Percentiles rank a stretch among this genome's conserved stretches.
phyloP scores from a whole-genome alignment of 2,888 invertebrate genomes.

The Protodeltote pygarga region DNA sequence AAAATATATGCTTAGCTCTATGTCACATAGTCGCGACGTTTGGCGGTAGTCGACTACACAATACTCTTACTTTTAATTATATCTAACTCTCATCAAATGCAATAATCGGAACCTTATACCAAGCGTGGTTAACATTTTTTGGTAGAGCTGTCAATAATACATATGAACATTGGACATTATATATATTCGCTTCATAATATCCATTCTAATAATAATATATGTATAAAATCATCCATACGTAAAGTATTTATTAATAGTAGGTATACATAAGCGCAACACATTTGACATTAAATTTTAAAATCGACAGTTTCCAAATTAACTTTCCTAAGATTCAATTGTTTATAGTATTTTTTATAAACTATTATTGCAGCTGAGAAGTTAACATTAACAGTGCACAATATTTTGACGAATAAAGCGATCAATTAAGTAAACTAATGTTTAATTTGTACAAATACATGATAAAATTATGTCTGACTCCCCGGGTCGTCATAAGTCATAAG shows the following conservation, averaged over 20 bases:
- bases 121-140: conserved; percentile 53
- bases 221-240: conserved; percentile 17
- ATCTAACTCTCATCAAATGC: conserved; percentile 43
- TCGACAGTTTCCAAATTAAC: conserved; percentile 8
- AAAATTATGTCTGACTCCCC: neutral
- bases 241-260: conserved; percentile 1
- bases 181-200: conserved; percentile 20
- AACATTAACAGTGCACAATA: conserved; percentile 25
- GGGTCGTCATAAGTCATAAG: neutral
- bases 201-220: conserved; percentile 17
- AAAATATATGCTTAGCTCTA: conserved; percentile 23
- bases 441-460: conserved; percentile 9
- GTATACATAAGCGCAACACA: conserved; percentile 14
- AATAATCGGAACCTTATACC: conserved; percentile 52
- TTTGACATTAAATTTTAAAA: neutral
- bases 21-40: conserved; percentile 35
- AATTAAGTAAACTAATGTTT: conserved; percentile 5
- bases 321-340: conserved; percentile 34
- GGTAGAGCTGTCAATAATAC: conserved; percentile 56
- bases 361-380: conserved; percentile 30
- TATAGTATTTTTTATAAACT: conserved; percentile 24
- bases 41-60: conserved; percentile 45
- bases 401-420: conserved; percentile 4
- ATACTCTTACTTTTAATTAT: conserved; percentile 41
- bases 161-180: conserved; percentile 30